These are phyloP conservation scores for Pachymerium ferrugineum DNA, from an alignment of 2,888 invertebrate genomes.

Conservation along the genomic window DNA sequence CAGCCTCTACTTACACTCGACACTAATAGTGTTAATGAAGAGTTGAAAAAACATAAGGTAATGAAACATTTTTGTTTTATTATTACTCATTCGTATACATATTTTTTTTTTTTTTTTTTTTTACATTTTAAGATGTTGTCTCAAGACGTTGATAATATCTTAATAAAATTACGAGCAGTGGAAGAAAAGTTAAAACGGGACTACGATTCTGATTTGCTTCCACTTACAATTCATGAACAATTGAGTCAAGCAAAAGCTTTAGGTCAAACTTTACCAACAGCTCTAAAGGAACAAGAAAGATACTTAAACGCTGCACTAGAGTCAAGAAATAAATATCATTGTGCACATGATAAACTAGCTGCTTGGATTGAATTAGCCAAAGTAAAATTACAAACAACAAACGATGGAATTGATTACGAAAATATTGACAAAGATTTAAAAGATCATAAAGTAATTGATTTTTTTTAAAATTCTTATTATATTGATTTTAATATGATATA, in stretches of 20 bases:
- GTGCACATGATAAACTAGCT: slow-evolving; percentile 68
- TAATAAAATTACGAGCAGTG: slow-evolving; percentile 64
- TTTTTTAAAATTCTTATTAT: background rate
- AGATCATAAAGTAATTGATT: slow-evolving; percentile 63
- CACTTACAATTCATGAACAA: slow-evolving; percentile 73
- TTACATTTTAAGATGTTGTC: slow-evolving; percentile 51
- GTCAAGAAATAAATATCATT: slow-evolving; percentile 68
- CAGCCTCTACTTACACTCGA: slow-evolving; percentile 58
- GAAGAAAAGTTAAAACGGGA: slow-evolving; percentile 67
- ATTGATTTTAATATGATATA: slow-evolving; percentile 27
- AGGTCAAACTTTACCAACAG: slow-evolving; percentile 68
- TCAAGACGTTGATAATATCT: slow-evolving; percentile 62
- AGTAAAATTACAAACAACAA: slow-evolving; percentile 59
- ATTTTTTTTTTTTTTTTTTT: background rate
- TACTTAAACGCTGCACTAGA: slow-evolving; percentile 73
- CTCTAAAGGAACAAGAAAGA: slow-evolving; percentile 71
- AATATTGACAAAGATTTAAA: slow-evolving; percentile 75
- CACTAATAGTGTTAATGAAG: slow-evolving; percentile 70
- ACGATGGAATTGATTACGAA: slow-evolving; percentile 81
- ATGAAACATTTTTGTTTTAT: background rate
- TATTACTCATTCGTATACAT: background rate
- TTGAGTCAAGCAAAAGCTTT: slow-evolving; percentile 76
- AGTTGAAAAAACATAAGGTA: slow-evolving; percentile 68
- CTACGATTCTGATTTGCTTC: slow-evolving; percentile 58
- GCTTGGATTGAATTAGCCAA: slow-evolving; percentile 80